A percentile compares a stretch with the other conserved stretches of the same genome.
phyloP scores from a whole-genome alignment of 2,888 invertebrate species.

The Odiellus spinosus region DNA sequence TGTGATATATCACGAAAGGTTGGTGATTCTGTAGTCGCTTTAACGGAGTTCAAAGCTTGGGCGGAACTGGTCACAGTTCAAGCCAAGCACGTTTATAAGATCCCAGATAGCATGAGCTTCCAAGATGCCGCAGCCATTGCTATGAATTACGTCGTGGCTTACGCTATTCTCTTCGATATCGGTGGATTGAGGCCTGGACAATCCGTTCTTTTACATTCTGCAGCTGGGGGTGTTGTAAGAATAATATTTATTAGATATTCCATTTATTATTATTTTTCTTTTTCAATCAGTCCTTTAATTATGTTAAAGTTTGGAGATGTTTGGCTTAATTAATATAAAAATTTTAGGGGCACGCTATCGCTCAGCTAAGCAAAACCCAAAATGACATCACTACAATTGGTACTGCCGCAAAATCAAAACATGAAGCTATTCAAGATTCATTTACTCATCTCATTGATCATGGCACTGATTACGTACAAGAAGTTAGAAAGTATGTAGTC shows the following conservation, averaged over 20 bases:
- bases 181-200: slow-evolving; percentile 60
- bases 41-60: slow-evolving; percentile 73
- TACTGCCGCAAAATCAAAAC: slow-evolving; percentile 66
- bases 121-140: slow-evolving; percentile 67
- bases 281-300: not conserved
- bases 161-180: slow-evolving; percentile 67
- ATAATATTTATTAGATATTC: not conserved
- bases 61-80: slow-evolving; percentile 66
- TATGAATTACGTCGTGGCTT: slow-evolving; percentile 71
- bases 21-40: slow-evolving; percentile 48
- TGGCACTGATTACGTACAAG: slow-evolving; percentile 61
- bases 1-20: slow-evolving; percentile 25
- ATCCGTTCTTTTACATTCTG: slow-evolving; percentile 64
- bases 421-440: slow-evolving; percentile 54
- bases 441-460: slow-evolving; percentile 65
- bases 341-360: slow-evolving; percentile 56
- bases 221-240: slow-evolving; percentile 63
- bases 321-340: no score
- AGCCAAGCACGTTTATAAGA: slow-evolving; percentile 58
- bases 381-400: slow-evolving; percentile 66
- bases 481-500: slow-evolving; percentile 58
- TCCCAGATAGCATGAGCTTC: slow-evolving; percentile 56
- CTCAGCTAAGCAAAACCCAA: slow-evolving; percentile 62
- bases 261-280: not conserved
- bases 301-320: no score